Percentiles rank a stretch among this genome's conserved stretches.
These are phyloP conservation scores for Ephydatia muelleri DNA, from an alignment of 37 sponge, comb jelly and placozoan species.

Conservation along the genomic window DNA sequence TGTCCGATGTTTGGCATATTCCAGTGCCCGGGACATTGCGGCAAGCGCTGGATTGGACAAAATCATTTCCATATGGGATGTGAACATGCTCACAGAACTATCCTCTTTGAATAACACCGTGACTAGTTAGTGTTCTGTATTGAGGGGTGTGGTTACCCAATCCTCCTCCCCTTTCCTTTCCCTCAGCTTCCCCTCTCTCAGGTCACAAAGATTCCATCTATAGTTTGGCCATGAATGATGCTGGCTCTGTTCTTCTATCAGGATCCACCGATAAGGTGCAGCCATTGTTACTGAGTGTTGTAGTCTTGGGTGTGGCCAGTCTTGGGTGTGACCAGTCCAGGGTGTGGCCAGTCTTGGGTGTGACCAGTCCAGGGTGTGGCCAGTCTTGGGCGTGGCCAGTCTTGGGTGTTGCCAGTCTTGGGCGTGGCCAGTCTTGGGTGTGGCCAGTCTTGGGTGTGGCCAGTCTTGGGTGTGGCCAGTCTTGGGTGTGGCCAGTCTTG, in stretches of 20 bases:
- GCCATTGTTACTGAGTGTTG: neutral
- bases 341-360: too few relatives aligned
- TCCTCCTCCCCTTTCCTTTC: neutral
- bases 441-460: too few relatives aligned
- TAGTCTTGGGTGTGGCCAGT: too few relatives aligned
- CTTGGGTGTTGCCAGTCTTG: too few relatives aligned
- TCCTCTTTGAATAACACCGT: conserved; percentile 83
- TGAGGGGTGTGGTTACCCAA: neutral
- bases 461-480: too few relatives aligned
- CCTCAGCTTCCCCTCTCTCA: conserved; percentile 5
- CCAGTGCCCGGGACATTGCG: conserved; percentile 63
- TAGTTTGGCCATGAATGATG: conserved; percentile 76
- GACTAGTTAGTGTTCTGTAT: conserved; percentile 65
- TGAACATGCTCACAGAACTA: conserved; percentile 74
- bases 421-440: too few relatives aligned
- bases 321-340: too few relatives aligned
- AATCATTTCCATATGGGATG: conserved; percentile 88
- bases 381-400: too few relatives aligned
- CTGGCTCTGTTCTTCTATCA: conserved; percentile 74
- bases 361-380: too few relatives aligned
- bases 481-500: too few relatives aligned
- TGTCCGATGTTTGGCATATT: conserved; percentile 86
- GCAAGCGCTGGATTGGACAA: conserved; percentile 93
- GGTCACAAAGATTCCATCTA: conserved; percentile 95
- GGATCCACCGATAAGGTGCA: conserved; percentile 91